Evolutionary conservation across 2,113 vertebrate species (phyloP).

Genomic region (Clupea harengus): DNA sequence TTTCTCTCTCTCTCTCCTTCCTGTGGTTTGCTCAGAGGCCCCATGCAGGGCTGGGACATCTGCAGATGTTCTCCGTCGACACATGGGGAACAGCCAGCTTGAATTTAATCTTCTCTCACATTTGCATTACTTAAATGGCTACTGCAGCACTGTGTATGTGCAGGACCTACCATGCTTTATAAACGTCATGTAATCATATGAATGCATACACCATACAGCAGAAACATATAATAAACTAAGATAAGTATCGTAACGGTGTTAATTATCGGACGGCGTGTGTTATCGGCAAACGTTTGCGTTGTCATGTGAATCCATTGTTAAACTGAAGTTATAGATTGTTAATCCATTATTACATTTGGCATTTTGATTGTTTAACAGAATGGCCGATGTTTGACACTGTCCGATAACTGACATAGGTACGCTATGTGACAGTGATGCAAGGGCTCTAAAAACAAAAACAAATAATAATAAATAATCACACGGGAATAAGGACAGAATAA

Average conservation of each 20-base stretch:
- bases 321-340: too few species aligned
- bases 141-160: background rate
- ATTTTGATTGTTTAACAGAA: too few species aligned
- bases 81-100: constrained; percentile 24
- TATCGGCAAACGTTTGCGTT: too few species aligned
- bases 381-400: too few species aligned
- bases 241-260: too few species aligned
- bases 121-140: constrained; percentile 11
- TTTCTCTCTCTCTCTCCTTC: background rate
- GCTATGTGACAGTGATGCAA: background rate
- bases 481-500: background rate
- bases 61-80: constrained; percentile 23
- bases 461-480: background rate
- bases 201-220: background rate
- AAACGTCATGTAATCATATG: background rate
- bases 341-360: too few species aligned
- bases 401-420: too few species aligned
- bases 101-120: constrained; percentile 37
- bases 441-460: too few species aligned
- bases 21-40: constrained; percentile 29
- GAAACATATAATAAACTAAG: too few species aligned
- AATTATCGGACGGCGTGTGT: too few species aligned
- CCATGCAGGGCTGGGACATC: constrained; percentile 37
- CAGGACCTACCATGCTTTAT: background rate
- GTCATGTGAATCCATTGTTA: too few species aligned